These are phyloP conservation scores for Bergia puertoricense DNA, from an alignment of 92 coral and sea anemone species.

Conservation along the genomic window DNA sequence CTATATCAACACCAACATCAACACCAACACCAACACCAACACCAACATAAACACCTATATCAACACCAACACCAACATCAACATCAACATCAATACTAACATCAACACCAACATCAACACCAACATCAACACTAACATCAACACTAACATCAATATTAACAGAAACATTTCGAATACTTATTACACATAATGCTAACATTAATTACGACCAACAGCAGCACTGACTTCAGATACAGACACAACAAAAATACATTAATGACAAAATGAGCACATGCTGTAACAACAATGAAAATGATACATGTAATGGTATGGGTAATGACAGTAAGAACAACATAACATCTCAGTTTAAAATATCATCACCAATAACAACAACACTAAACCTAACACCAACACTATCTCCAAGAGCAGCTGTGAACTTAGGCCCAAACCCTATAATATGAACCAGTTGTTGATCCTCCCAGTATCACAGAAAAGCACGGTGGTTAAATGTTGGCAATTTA, in stretches of 20 bases:
- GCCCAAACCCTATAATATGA: no score
- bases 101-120: neutral
- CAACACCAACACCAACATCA: neutral
- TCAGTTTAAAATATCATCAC: neutral
- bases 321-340: neutral
- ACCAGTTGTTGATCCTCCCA: no score
- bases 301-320: neutral
- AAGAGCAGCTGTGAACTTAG: neutral
- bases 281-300: neutral
- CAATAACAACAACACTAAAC: neutral
- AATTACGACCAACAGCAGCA: neutral
- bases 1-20: neutral
- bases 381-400: neutral
- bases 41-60: neutral
- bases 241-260: neutral
- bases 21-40: neutral
- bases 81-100: neutral
- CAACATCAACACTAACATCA: neutral
- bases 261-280: neutral
- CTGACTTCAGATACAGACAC: neutral
- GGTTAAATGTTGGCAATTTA: no score
- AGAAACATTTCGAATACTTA: no score
- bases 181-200: neutral
- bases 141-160: neutral
- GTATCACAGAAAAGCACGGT: no score